A percentile compares a stretch with the other conserved stretches of the same genome.
phyloP scores from a whole-genome alignment of 2,888 invertebrate genomes.

The Liodrosophila aerea region DNA sequence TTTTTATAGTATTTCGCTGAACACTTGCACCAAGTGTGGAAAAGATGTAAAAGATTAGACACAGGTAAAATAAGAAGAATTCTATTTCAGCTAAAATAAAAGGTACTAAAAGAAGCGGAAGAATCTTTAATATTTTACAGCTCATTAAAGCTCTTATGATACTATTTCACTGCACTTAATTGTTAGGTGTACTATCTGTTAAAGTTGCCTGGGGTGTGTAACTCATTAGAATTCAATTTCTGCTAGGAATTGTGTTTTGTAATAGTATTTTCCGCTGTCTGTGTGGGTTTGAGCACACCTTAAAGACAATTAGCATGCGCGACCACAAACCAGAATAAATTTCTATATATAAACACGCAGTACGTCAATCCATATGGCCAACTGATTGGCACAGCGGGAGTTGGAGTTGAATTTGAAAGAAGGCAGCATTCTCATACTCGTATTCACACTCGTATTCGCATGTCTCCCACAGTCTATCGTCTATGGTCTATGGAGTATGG shows the following conservation, averaged over 20 bases:
- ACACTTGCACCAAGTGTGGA: too few species aligned
- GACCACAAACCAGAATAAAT: conserved; percentile 22
- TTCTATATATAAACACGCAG: conserved; percentile 17
- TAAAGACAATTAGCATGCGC: conserved; percentile 45
- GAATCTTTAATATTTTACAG: too few species aligned
- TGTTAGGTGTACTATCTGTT: too few species aligned
- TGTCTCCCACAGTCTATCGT: conserved; percentile 22
- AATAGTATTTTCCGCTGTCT: neutral
- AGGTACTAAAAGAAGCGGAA: too few species aligned
- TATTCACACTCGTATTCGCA: neutral
- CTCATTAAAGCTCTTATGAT: too few species aligned
- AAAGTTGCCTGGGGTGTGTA: too few species aligned
- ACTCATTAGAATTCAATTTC: conserved; percentile 1
- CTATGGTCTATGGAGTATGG: neutral
- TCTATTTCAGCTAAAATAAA: too few species aligned
- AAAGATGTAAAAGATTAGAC: too few species aligned
- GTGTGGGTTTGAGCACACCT: conserved; percentile 37
- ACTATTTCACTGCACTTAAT: too few species aligned
- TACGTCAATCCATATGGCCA: conserved; percentile 24
- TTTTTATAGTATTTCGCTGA: too few species aligned
- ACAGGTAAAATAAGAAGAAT: too few species aligned
- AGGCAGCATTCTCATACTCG: neutral
- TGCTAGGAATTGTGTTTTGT: conserved; percentile 2
- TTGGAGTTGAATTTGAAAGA: conserved; percentile 4
- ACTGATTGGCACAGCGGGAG: conserved; percentile 45